phyloP scores from a whole-genome alignment of 2,797 vertebrate species.

The Chelonia mydas region DNA sequence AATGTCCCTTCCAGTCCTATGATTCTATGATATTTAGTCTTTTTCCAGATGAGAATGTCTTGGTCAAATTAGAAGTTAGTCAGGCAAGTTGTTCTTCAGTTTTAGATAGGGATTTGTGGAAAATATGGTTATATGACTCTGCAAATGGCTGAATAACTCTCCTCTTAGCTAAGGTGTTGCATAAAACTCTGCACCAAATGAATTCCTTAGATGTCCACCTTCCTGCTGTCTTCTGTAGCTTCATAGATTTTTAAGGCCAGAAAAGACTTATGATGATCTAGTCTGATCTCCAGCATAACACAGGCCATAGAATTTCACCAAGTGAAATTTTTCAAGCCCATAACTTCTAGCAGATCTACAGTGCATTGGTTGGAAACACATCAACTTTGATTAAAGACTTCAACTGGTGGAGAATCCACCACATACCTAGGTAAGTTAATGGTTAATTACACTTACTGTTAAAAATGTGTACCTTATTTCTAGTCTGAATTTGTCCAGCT shows the following conservation, averaged over 20 bases:
- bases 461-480: not conserved
- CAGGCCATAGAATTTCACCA: fast-evolving
- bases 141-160: not conserved
- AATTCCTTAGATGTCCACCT: not conserved
- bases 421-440: not conserved
- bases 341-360: fast-evolving
- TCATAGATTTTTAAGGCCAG: not conserved
- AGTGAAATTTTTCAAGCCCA: fast-evolving
- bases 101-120: not conserved
- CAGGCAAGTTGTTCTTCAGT: not conserved
- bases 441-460: not conserved
- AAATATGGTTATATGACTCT: not conserved
- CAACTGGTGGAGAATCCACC: not conserved
- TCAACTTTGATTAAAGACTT: not conserved
- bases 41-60: too few relatives aligned
- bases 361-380: fast-evolving
- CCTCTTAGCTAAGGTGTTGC: not conserved
- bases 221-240: not conserved
- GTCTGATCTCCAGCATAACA: fast-evolving
- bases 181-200: not conserved
- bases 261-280: not conserved
- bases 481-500: not conserved
- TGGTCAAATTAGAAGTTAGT: too few relatives aligned
- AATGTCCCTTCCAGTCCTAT: too few relatives aligned
- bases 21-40: too few relatives aligned